These are phyloP conservation scores for Indicator maculatus DNA, from an alignment of 2,113 vertebrate genomes.

Conservation along the genomic window DNA sequence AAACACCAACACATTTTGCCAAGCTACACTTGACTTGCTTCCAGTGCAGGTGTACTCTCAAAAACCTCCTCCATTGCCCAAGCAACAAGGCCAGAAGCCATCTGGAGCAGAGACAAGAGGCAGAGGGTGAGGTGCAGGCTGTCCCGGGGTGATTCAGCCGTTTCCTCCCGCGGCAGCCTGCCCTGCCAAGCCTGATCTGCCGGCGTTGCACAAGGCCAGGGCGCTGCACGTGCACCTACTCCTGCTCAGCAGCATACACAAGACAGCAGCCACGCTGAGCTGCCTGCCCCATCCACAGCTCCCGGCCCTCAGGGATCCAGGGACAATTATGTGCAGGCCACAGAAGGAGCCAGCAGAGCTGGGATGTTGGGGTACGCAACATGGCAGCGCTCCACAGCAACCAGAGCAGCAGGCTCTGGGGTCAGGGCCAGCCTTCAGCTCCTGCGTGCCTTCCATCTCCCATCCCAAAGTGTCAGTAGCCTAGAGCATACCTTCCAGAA, in stretches of 20 bases:
- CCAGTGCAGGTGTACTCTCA: constrained; percentile 54
- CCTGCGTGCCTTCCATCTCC: not conserved
- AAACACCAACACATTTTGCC: not conserved
- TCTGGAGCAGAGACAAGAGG: constrained; percentile 8
- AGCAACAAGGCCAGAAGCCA: not conserved
- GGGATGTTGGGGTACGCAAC: rapidly evolving
- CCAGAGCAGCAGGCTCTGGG: not conserved
- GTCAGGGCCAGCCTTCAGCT: not conserved
- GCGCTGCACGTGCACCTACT: not conserved
- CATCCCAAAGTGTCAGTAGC: not conserved
- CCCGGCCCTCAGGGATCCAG: not conserved
- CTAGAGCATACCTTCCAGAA: not conserved
- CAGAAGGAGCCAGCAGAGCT: not conserved
- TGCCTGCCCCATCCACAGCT: not conserved
- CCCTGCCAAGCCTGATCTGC: constrained; percentile 35
- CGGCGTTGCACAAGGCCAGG: not conserved
- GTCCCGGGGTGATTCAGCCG: constrained; percentile 3
- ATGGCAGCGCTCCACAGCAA: not conserved
- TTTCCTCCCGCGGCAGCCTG: constrained; percentile 8
- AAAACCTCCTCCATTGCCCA: constrained; percentile 4
- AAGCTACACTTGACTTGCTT: constrained; percentile 39
- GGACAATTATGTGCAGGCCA: not conserved
- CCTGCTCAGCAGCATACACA: not conserved
- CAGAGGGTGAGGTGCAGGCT: not conserved
- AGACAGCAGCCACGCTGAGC: not conserved